Evolutionary conservation across 2,797 vertebrate species (phyloP), one percentile per base, ranked within the genome.

Genomic region (Sebastes glaucus): DNA sequence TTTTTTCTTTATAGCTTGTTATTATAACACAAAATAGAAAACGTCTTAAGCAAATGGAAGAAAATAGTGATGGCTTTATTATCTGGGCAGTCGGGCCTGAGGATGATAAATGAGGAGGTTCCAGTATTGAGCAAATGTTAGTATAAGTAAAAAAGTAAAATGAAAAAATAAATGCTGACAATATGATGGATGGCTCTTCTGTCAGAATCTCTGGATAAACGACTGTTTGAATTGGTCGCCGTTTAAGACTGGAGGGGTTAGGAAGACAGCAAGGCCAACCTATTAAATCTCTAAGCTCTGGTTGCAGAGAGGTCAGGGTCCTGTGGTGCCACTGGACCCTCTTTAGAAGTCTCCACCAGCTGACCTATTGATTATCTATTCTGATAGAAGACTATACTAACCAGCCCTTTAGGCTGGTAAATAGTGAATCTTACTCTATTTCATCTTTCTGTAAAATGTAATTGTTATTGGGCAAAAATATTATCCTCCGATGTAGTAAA

Each of bases 41-140:
- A 65, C 53, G 30, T 33, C 3, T 25, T 25, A 33, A 68, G 14
- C 23, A 8, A 22, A 66, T 53, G 35, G 35, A 73, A 77, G 27
- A 60, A 74, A 73, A 72, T 14, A 20, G 8, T 61, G 20, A 57
- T 22, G 27, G 46, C 33, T 80, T 82, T 64, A 71, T 73, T 42
- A 78, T 38, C 32, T n/a, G 1, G 10, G 9, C 63, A 63, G 46
- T 25, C 2, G 2, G 22, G 10, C 42, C 56, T 35, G 35, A 71
- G 18, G 11, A 71, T 88, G 86, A 89, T 84, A 71, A 85, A 92
- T 75, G 78, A 82, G 27, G 28, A 25, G 8, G 16, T 71, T 81
- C 38, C 25, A 62, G 55, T 83, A 84, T 74, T 70, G 82, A 86
- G 78, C 30, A 71, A 70, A 70, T 80, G 61, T 72, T 78, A 61